A percentile compares a stretch with the other conserved stretches of the same genome.
Evolutionary conservation across 1,140 invertebrate genomes (phyloP).

Genomic region (Drosophila kanapiae): DNA sequence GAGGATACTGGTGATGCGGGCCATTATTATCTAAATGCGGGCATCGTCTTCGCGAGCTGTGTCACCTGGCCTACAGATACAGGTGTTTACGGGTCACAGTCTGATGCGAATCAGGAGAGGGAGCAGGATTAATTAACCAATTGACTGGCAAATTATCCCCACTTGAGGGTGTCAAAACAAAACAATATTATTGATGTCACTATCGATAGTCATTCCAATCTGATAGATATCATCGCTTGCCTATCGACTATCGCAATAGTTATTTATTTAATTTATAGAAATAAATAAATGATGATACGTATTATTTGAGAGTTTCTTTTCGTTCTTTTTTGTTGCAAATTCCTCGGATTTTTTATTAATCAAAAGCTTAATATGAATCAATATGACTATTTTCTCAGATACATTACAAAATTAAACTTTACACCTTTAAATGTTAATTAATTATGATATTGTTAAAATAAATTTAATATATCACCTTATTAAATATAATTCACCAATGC

Average conservation of each 20-base stretch:
- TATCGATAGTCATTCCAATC: not conserved
- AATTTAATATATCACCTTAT: too few relatives aligned
- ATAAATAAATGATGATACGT: too few relatives aligned
- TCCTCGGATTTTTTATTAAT: too few relatives aligned
- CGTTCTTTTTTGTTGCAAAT: not conserved
- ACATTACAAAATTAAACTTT: too few relatives aligned
- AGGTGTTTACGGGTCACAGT: not conserved
- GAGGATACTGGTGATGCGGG: conserved; percentile 64
- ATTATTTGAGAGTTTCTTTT: too few relatives aligned
- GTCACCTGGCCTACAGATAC: not conserved
- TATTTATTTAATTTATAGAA: not conserved
- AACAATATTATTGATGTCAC: not conserved
- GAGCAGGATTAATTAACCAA: conserved; percentile 3
- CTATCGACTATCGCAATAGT: not conserved
- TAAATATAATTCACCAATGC: too few relatives aligned
- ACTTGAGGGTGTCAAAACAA: conserved; percentile 10
- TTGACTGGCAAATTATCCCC: conserved; percentile 2
- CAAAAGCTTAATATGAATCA: too few relatives aligned
- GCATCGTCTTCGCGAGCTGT: conserved; percentile 15
- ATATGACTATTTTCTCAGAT: too few relatives aligned
- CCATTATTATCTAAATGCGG: conserved; percentile 48
- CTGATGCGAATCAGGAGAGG: not conserved
- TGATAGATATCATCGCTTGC: too few relatives aligned
- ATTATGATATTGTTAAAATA: too few relatives aligned
- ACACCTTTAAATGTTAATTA: too few relatives aligned